Evolutionary conservation across 2,888 invertebrate genomes (phyloP), one percentile per base, ranked within the genome.

Genomic region (Hofmannophila pseudospretella): DNA sequence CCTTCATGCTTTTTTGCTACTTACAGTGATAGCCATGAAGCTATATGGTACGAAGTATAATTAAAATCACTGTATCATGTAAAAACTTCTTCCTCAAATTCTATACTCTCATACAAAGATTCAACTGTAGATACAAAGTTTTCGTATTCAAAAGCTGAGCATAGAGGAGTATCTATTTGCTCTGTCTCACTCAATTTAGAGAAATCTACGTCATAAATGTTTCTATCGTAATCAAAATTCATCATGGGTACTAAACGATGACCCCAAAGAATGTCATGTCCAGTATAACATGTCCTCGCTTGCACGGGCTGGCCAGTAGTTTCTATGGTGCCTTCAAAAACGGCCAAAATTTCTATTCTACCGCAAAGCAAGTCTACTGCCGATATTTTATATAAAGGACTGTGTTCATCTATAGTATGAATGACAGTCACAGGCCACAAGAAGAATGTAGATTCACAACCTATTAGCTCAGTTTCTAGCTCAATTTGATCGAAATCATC

Each of bases 341-440:
- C 93, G 2, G 95, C 94, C 29, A 97, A 91, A 62, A 98, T 88
- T 84, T 97, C 93, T 60, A 97, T 94, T 58, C 94, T 92, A 41
- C 96, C 92, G 45, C 91, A 89, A 28, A 96, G 89, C 63, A 98
- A 89, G 73, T 98, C 97, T 28, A 95, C 93, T 0, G 97, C 96
- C 1, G 96, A 94, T 76, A 98, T 90, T 50, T 92, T 90, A 79
- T 93, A 98, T 16, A 99, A 90, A 0, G 99, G 99, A 53, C 97
- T 97, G 0, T 82, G 78, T 38, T 89, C 90, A 67, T 96, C 93
- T 54, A 99, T 98, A 42, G 90, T 90, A 69, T 99, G 99, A 10
- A 96, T 93, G 16, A 98, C 93, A 4, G 96, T 94, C 68, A 96
- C 92, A 0, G 99, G 99, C 99, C 98, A 99, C 42, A 99, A 93